Conservation (phyloP, 2,113 vertebrate species). For the Beaufortia kweichowensis region DNA sequence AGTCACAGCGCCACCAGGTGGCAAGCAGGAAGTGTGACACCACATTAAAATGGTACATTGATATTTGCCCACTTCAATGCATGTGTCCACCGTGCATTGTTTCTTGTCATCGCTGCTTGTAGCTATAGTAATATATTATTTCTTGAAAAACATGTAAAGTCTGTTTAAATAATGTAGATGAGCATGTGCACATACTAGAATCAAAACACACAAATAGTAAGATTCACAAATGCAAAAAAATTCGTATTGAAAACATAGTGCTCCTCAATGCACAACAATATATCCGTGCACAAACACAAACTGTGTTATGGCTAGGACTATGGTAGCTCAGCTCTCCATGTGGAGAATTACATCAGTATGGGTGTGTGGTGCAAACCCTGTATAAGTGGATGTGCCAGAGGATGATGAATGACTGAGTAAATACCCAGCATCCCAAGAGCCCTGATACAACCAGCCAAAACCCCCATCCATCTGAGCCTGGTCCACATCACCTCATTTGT, state of each 20-base stretch:
- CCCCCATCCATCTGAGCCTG: conserved; percentile 64
- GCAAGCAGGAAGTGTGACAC: too few relatives aligned
- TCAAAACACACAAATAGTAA: conserved; percentile 6
- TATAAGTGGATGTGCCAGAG: conserved; percentile 64
- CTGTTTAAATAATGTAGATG: not conserved
- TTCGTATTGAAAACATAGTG: conserved; percentile 2
- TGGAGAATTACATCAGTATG: conserved; percentile 67
- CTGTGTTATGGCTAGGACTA: conserved; percentile 12
- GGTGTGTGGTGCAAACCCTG: conserved; percentile 57
- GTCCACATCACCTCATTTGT: conserved; percentile 67
- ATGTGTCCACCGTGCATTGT: too few relatives aligned
- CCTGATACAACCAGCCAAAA: conserved; percentile 59
- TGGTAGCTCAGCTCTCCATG: conserved; percentile 48
- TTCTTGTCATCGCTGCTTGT: too few relatives aligned
- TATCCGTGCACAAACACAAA: conserved; percentile 23
- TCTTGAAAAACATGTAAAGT: not conserved
- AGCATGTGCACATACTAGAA: not conserved
- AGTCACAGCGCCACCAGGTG: too few relatives aligned
- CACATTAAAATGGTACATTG: too few relatives aligned
- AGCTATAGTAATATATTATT: too few relatives aligned
- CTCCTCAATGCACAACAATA: conserved; percentile 15
- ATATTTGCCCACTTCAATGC: too few relatives aligned
- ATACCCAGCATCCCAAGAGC: conserved; percentile 67
- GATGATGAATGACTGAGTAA: conserved; percentile 72
- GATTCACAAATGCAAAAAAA: too few relatives aligned